Conservation (phyloP, 2,888 invertebrate genomes). For the Cantharis rufa region DNA sequence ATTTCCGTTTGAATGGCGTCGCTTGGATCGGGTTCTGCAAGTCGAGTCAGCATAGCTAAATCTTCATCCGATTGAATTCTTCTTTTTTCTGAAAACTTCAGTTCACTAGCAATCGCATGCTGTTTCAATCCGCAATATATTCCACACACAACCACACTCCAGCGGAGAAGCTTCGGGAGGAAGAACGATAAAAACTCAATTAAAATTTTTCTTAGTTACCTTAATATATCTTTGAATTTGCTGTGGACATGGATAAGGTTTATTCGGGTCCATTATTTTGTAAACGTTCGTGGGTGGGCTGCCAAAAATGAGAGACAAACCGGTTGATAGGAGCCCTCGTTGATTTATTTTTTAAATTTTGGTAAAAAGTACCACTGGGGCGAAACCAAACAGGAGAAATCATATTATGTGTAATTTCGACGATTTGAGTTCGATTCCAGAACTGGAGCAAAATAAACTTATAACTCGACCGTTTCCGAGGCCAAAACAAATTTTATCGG, state of each 20-base stretch:
- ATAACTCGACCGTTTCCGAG: too few species aligned
- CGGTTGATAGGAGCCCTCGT: not conserved
- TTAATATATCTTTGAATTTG: not conserved
- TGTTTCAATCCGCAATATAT: slow-evolving; percentile 47
- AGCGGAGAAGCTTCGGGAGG: slow-evolving; percentile 41
- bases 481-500: too few species aligned
- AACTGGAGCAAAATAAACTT: too few species aligned
- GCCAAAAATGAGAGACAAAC: not conserved
- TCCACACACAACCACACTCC: slow-evolving; percentile 48
- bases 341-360: not conserved
- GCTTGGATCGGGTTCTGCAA: not conserved
- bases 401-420: too few species aligned
- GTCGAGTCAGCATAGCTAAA: slow-evolving; percentile 8
- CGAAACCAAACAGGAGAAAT: too few species aligned
- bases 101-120: slow-evolving; percentile 42
- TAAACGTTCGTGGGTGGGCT: not conserved
- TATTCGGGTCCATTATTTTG: not conserved
- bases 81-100: slow-evolving; percentile 34
- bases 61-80: slow-evolving; percentile 27
- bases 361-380: too few species aligned
- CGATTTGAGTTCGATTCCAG: too few species aligned
- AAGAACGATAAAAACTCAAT: not conserved
- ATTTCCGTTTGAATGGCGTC: not conserved
- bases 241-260: not conserved
- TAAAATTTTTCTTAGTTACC: not conserved